A percentile compares a stretch with the other conserved stretches of the same genome.
Evolutionary conservation across 2,888 invertebrate genomes (phyloP).

Genomic region (Schizotus pectinicornis): DNA sequence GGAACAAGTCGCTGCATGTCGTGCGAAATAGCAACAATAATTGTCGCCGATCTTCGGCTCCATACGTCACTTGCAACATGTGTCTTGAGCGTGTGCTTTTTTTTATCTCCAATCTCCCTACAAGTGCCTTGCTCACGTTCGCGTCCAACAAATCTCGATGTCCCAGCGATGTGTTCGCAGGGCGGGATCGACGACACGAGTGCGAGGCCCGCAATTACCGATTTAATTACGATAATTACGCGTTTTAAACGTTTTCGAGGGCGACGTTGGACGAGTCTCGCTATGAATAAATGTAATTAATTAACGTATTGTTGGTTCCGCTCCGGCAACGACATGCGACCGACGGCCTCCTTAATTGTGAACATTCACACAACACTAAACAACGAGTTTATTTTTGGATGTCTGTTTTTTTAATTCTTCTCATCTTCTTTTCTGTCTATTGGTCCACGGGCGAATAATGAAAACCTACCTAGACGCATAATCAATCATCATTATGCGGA

Average conservation of each 20-base stretch:
- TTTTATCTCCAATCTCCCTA: slow-evolving; percentile 7
- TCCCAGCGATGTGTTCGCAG: no score
- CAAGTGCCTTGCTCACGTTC: slow-evolving; percentile 2
- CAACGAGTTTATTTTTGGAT: slow-evolving; percentile 21
- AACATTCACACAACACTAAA: slow-evolving; percentile 32
- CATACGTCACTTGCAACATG: slow-evolving; percentile 19
- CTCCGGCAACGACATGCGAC: slow-evolving; percentile 32
- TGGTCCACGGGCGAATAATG: slow-evolving; percentile 4
- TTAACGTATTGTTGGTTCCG: slow-evolving; percentile 35
- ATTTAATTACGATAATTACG: slow-evolving; percentile 25
- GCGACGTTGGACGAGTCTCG: slow-evolving; percentile 15
- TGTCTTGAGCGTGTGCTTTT: slow-evolving; percentile 21
- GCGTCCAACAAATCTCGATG: slow-evolving; percentile 1
- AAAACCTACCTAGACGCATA: slow-evolving; percentile 20
- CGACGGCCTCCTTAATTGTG: slow-evolving; percentile 33
- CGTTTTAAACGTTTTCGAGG: slow-evolving; percentile 8
- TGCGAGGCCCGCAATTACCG: slow-evolving; percentile 12
- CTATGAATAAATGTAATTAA: slow-evolving; percentile 35
- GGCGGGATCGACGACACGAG: no score
- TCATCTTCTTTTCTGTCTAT: neutral
- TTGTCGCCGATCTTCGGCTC: slow-evolving; percentile 5
- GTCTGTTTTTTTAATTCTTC: slow-evolving; percentile 6
- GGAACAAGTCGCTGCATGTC: slow-evolving; percentile 23
- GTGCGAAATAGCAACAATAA: slow-evolving; percentile 4
- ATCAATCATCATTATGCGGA: slow-evolving; percentile 35